Evolutionary conservation across 2,113 vertebrate genomes (phyloP).

Genomic region (Xyrauchen texanus): DNA sequence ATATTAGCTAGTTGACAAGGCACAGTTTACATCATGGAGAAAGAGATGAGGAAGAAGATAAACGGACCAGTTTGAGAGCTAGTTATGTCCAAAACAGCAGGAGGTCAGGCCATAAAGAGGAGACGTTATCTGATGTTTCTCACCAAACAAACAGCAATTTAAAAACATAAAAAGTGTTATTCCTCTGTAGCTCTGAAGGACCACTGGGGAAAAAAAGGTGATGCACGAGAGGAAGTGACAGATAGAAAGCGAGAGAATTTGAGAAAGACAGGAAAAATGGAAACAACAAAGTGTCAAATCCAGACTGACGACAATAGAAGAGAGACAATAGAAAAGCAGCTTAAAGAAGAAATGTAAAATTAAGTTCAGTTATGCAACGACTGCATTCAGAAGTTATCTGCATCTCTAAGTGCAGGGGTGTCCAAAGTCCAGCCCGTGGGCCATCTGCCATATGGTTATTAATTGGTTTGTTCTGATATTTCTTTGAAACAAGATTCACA

Average conservation of each 20-base stretch:
- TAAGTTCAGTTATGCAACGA: slow-evolving; percentile 56
- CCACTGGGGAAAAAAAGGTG: slow-evolving; percentile 6
- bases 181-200: background rate
- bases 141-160: background rate
- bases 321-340: slow-evolving; percentile 51
- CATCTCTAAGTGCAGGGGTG: background rate
- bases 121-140: background rate
- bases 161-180: background rate
- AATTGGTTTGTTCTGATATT: too few relatives aligned
- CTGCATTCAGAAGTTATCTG: slow-evolving; percentile 11
- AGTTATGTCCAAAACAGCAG: background rate
- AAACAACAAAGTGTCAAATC: slow-evolving; percentile 38
- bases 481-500: too few relatives aligned
- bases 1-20: too few relatives aligned
- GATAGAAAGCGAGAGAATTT: background rate
- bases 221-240: background rate
- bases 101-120: background rate
- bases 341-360: slow-evolving; percentile 58
- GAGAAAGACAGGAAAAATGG: slow-evolving; percentile 18
- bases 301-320: slow-evolving; percentile 56
- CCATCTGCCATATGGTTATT: too few relatives aligned
- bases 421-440: too few relatives aligned
- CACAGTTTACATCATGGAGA: too few relatives aligned
- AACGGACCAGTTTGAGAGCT: background rate
- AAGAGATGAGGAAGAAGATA: too few relatives aligned